These are phyloP conservation scores for Grammomys dolichurus DNA, from an alignment of 2,113 vertebrate species.

Conservation along the genomic window DNA sequence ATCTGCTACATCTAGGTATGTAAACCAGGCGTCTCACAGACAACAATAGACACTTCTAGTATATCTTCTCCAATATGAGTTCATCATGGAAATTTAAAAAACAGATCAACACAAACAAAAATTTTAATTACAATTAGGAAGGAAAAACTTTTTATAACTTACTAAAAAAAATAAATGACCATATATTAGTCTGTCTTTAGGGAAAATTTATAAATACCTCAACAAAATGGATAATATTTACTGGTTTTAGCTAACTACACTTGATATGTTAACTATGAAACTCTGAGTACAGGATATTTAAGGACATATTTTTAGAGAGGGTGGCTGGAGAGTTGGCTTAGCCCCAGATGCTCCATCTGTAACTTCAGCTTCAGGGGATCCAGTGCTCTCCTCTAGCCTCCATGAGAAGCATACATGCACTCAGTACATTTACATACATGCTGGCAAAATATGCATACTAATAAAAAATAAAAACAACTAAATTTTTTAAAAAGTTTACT, in stretches of 20 bases:
- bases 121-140: not conserved
- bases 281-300: not conserved
- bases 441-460: not conserved
- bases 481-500: not conserved
- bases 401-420: not conserved
- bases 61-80: conserved; percentile 6
- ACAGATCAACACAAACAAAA: conserved; percentile 47
- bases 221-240: not conserved
- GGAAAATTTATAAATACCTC: conserved; percentile 5
- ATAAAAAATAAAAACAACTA: not conserved
- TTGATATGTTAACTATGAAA: not conserved
- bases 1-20: not conserved
- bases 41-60: not conserved
- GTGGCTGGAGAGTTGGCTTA: not conserved
- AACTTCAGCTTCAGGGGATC: not conserved
- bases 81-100: not conserved
- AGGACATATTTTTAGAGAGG: conserved; percentile 3
- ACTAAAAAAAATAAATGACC: conserved; percentile 12
- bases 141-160: not conserved
- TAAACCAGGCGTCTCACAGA: conserved; percentile 21
- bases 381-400: not conserved
- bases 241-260: conserved; percentile 45
- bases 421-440: not conserved
- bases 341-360: not conserved
- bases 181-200: not conserved